Evolutionary conservation across 2,113 vertebrate species (phyloP).

Genomic region (Mobula birostris): DNA sequence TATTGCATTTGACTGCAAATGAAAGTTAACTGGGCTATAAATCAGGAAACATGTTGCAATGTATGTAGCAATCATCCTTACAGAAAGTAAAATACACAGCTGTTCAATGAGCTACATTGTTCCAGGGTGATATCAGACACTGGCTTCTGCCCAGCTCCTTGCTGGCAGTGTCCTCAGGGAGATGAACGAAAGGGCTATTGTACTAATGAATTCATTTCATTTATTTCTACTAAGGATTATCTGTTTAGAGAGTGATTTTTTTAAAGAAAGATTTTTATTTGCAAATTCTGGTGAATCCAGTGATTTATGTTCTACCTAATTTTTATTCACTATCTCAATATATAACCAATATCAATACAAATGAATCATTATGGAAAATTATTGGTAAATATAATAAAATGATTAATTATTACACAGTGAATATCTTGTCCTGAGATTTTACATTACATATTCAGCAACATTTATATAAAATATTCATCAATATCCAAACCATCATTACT

Average conservation of each 20-base stretch:
- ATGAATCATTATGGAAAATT: not conserved
- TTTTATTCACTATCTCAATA: not conserved
- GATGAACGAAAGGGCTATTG: conserved; percentile 27
- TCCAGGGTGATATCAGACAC: conserved; percentile 43
- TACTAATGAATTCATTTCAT: conserved; percentile 22
- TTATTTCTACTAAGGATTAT: not conserved
- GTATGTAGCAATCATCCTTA: conserved; percentile 49
- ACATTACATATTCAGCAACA: not conserved
- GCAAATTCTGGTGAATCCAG: not conserved
- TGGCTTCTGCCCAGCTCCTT: conserved; percentile 45
- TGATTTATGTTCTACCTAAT: not conserved
- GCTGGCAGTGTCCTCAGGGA: conserved; percentile 43
- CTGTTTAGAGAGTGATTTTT: not conserved
- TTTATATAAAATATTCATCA: not conserved
- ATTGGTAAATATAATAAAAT: not conserved
- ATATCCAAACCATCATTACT: not conserved
- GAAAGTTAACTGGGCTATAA: conserved; percentile 41
- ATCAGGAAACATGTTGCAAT: conserved; percentile 44
- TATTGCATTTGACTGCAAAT: conserved; percentile 21
- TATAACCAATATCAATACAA: not conserved
- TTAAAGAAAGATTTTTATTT: not conserved
- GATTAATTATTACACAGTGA: not conserved
- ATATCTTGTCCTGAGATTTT: not conserved
- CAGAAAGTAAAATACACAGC: conserved; percentile 49
- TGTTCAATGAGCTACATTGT: conserved; percentile 52